These are phyloP conservation scores for Seriola quinqueradiata DNA, from an alignment of 2,113 vertebrate species.

Conservation along the genomic window DNA sequence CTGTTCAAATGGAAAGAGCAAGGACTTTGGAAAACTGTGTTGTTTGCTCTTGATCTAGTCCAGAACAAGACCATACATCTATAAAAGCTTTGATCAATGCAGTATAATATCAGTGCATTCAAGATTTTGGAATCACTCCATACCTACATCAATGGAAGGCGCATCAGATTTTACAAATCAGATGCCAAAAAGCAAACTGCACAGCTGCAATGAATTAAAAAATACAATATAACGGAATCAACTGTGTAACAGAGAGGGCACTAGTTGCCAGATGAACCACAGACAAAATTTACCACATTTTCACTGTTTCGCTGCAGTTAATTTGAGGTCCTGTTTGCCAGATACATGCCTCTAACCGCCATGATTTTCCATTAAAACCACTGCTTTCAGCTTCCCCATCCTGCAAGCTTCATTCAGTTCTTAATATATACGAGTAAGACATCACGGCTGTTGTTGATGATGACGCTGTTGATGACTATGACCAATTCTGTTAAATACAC, in stretches of 20 bases:
- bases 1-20: slow-evolving; percentile 22
- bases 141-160: background rate
- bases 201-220: background rate
- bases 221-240: background rate
- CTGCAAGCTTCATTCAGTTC: slow-evolving; percentile 4
- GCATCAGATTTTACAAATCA: background rate
- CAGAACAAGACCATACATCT: background rate
- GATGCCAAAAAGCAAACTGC: background rate
- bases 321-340: slow-evolving; percentile 35
- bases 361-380: slow-evolving; percentile 23
- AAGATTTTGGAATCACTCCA: background rate
- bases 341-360: slow-evolving; percentile 28
- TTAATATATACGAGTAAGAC: background rate
- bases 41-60: background rate
- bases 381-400: background rate
- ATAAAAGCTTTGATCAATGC: background rate
- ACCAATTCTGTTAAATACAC: slow-evolving; percentile 15
- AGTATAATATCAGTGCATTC: background rate
- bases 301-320: slow-evolving; percentile 26
- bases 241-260: background rate
- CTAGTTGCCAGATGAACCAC: slow-evolving; percentile 27
- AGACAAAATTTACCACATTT: slow-evolving; percentile 31
- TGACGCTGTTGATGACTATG: too few species aligned
- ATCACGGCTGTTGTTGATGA: background rate
- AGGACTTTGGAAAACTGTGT: background rate